These are phyloP conservation scores for Probaryconus sp. DNA, from an alignment of 1,140 invertebrate species.

Conservation along the genomic window DNA sequence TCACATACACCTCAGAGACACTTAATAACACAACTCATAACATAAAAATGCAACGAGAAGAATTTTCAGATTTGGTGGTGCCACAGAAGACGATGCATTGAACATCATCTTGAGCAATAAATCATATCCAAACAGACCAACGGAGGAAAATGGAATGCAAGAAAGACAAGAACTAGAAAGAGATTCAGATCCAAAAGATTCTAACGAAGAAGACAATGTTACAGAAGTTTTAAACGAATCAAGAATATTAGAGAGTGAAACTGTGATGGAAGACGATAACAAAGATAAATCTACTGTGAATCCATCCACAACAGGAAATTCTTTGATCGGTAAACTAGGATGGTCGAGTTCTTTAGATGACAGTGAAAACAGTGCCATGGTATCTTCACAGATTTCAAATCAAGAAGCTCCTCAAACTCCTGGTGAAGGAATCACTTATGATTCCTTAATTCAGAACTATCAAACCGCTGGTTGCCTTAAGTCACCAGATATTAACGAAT, in stretches of 20 bases:
- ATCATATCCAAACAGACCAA: constrained; percentile 15
- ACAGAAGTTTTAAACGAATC: constrained; percentile 21
- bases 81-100: constrained; percentile 29
- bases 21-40: too few relatives aligned
- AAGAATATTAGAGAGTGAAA: constrained; percentile 6
- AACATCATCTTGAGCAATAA: constrained; percentile 41
- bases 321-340: constrained; percentile 81
- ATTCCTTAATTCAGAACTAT: constrained; percentile 79
- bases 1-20: too few relatives aligned
- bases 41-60: too few relatives aligned
- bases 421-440: constrained; percentile 76
- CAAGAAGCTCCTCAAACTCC: constrained; percentile 62
- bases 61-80: constrained; percentile 69
- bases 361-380: constrained; percentile 72
- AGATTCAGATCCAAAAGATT: background rate
- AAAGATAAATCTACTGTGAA: constrained; percentile 49
- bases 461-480: constrained; percentile 73
- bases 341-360: constrained; percentile 84
- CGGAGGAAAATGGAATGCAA: constrained; percentile 18
- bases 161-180: too few relatives aligned
- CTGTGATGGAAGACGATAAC: background rate
- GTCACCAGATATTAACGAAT: constrained; percentile 81
- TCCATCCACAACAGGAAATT: constrained; percentile 80
- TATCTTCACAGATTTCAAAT: constrained; percentile 61
- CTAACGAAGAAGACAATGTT: constrained; percentile 38